These are phyloP conservation scores for Bergia puertoricense DNA, from an alignment of 92 coral and sea anemone genomes.

Conservation along the genomic window DNA sequence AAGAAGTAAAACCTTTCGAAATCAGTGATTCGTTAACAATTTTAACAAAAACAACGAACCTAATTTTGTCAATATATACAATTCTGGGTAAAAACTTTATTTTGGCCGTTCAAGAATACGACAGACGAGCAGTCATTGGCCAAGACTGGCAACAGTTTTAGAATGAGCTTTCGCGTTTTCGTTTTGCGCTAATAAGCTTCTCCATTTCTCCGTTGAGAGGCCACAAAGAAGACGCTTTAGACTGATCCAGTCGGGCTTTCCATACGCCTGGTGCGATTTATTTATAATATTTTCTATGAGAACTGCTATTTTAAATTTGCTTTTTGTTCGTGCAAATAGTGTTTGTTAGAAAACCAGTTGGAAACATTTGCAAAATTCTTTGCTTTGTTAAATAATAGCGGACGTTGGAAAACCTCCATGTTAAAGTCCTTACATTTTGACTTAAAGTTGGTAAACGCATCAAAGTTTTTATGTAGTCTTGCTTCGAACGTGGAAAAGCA, in stretches of 20 bases:
- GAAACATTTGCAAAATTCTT: background rate
- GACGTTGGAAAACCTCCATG: background rate
- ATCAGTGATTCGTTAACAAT: too few relatives aligned
- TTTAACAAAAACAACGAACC: background rate
- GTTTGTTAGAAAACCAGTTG: slow-evolving; percentile 24
- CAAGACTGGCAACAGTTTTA: background rate
- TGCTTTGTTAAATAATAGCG: background rate
- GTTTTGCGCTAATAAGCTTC: background rate
- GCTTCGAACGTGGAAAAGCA: background rate
- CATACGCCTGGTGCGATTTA: slow-evolving; percentile 10
- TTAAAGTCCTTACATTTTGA: background rate
- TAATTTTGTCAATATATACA: background rate
- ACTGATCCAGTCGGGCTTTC: background rate
- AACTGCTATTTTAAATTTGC: slow-evolving; percentile 18
- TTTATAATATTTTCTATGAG: background rate
- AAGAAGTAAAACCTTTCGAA: too few relatives aligned
- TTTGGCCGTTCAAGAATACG: background rate
- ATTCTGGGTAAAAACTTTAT: background rate
- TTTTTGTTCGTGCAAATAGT: slow-evolving; percentile 13
- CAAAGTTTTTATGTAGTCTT: background rate
- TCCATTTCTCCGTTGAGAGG: background rate
- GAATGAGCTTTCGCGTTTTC: background rate
- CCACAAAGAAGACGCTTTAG: background rate
- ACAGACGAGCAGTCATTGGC: background rate
- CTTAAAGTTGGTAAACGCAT: too few relatives aligned